A percentile compares a stretch with the other conserved stretches of the same genome.
These are phyloP conservation scores for Poecilia velifera DNA, from an alignment of 2,797 vertebrate species.

Conservation along the genomic window DNA sequence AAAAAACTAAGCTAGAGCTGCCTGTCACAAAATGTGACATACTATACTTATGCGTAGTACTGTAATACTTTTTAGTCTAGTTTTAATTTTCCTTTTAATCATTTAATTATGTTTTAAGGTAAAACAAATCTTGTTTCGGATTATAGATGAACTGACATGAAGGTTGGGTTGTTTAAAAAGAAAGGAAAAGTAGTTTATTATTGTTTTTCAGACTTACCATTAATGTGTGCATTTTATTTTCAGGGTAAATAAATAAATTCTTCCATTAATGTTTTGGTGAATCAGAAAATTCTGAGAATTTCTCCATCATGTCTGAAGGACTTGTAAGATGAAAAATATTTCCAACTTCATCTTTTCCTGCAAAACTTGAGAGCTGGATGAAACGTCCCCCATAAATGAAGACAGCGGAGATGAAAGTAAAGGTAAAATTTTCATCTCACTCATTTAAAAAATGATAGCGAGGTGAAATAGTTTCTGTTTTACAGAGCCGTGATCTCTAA, in stretches of 20 bases:
- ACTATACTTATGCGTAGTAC: not conserved
- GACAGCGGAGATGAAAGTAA: not conserved
- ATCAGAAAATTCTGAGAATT: not conserved
- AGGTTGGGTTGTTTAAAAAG: not conserved
- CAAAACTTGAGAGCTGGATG: not conserved
- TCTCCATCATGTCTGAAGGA: slow-evolving; percentile 1
- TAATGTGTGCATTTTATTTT: not conserved
- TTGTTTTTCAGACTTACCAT: not conserved
- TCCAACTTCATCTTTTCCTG: not conserved
- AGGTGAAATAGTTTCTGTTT: not conserved
- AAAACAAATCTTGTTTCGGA: not conserved
- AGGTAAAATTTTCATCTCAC: not conserved
- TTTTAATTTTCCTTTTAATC: not conserved
- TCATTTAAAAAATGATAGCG: not conserved
- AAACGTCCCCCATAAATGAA: not conserved
- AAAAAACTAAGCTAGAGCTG: not conserved
- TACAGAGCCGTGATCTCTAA: not conserved
- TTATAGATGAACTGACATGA: not conserved
- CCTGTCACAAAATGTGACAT: not conserved
- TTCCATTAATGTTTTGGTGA: not conserved
- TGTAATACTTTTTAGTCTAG: not conserved
- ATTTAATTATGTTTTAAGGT: not conserved
- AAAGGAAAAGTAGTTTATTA: not conserved
- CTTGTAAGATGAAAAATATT: not conserved
- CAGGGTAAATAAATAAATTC: not conserved